A percentile compares a stretch with the other conserved stretches of the same genome.
Conservation (phyloP, 2,113 vertebrate species). For the Prionailurus bengalensis region DNA sequence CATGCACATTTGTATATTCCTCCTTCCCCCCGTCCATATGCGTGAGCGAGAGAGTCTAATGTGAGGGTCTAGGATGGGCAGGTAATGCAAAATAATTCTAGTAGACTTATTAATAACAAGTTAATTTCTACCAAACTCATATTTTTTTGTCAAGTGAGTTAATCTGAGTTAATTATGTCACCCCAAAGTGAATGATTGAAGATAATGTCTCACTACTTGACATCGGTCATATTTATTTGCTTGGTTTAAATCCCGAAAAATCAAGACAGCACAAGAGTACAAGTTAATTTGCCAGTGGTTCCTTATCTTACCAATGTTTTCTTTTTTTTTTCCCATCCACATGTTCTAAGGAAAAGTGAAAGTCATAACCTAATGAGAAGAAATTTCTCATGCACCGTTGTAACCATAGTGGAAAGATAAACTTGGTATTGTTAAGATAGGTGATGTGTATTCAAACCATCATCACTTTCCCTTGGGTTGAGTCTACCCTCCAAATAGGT, state of each 20-base stretch:
- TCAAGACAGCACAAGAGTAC: not conserved
- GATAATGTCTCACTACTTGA: not conserved
- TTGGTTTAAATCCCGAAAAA: not conserved
- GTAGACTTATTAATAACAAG: not conserved
- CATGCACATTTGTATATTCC: too few species aligned
- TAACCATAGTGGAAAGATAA: not conserved
- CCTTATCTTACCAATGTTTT: not conserved
- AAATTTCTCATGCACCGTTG: not conserved
- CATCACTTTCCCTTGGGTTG: not conserved
- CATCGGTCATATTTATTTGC: not conserved
- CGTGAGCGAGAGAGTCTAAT: not conserved
- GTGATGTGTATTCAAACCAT: not conserved
- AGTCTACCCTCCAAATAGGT: not conserved
- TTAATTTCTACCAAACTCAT: not conserved
- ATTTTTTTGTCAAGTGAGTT: not conserved
- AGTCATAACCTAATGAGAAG: not conserved
- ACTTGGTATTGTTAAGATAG: not conserved
- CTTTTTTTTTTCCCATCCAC: not conserved
- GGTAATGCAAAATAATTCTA: not conserved
- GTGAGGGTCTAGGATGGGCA: not conserved
- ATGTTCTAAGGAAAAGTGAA: not conserved
- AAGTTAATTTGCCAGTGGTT: not conserved
- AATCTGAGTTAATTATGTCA: not conserved
- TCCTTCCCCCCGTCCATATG: not conserved
- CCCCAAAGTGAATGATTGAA: not conserved